Evolutionary conservation across 2,797 vertebrate species (phyloP).

Genomic region (Oophaga sylvatica): DNA sequence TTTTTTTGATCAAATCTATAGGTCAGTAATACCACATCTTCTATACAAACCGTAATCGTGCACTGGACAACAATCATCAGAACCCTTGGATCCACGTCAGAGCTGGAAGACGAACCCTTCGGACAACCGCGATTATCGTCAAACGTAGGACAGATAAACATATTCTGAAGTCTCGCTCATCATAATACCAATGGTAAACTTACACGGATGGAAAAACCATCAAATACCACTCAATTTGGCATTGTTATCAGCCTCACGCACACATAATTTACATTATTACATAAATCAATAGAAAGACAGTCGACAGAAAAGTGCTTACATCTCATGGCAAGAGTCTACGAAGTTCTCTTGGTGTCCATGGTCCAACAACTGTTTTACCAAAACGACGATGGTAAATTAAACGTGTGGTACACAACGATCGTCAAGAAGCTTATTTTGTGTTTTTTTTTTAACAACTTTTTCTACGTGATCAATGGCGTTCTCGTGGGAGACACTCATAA

Average conservation of each 20-base stretch:
- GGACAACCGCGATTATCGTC: constrained; percentile 32
- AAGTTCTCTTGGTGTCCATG: constrained; percentile 25
- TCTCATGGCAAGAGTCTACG: constrained; percentile 37
- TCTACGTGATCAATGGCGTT: constrained; percentile 17
- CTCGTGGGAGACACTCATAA: not conserved
- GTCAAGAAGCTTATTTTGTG: not conserved
- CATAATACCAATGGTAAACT: constrained; percentile 45
- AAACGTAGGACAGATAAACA: constrained; percentile 43
- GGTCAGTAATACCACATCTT: constrained; percentile 10
- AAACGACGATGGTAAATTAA: constrained; percentile 34
- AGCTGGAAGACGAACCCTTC: constrained; percentile 54
- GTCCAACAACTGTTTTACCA: constrained; percentile 35
- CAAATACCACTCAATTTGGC: constrained; percentile 53
- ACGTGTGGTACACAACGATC: constrained; percentile 8
- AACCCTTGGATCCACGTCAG: constrained; percentile 11
- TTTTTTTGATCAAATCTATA: constrained; percentile 24
- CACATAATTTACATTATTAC: constrained; percentile 60
- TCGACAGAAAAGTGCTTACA: constrained; percentile 60
- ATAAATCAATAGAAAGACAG: constrained; percentile 60
- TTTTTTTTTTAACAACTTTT: not conserved
- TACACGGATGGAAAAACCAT: constrained; percentile 48
- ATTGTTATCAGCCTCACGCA: constrained; percentile 56
- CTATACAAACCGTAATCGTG: constrained; percentile 16
- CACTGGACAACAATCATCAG: constrained; percentile 23
- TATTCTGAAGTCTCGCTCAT: constrained; percentile 32